These are phyloP conservation scores for Rana temporaria DNA, from an alignment of 2,113 vertebrate species.

Conservation along the genomic window DNA sequence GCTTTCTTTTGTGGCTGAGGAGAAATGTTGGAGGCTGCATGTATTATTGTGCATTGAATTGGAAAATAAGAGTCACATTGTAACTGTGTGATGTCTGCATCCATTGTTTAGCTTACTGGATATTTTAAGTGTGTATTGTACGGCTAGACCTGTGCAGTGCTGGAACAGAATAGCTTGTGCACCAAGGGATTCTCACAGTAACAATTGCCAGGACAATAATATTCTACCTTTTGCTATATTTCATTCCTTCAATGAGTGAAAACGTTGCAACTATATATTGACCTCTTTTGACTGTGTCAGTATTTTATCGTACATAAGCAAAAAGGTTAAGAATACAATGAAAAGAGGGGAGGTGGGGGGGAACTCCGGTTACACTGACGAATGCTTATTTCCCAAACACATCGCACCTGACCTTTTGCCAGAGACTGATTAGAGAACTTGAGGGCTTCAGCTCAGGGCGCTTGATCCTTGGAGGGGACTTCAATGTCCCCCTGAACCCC, in stretches of 20 bases:
- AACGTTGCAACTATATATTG: background rate
- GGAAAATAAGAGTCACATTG: constrained; percentile 49
- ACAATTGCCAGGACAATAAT: background rate
- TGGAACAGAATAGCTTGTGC: background rate
- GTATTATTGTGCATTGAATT: constrained; percentile 50
- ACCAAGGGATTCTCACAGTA: constrained; percentile 8
- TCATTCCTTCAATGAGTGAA: background rate
- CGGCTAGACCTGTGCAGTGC: constrained; percentile 22
- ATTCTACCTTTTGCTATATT: background rate
- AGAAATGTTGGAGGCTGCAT: constrained; percentile 34
- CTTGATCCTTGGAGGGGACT: no score
- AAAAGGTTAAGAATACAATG: no score
- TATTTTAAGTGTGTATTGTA: constrained; percentile 52
- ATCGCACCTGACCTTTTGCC: no score
- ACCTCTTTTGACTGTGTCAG: background rate
- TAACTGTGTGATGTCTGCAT: constrained; percentile 40
- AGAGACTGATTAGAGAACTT: no score
- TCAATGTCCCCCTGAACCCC: no score
- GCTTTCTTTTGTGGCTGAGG: constrained; percentile 36
- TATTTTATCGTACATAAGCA: background rate
- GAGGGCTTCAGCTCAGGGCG: no score
- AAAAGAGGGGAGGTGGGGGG: no score
- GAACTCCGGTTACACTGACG: no score
- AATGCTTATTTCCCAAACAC: no score
- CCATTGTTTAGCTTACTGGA: constrained; percentile 41